Conservation (phyloP, 2,888 invertebrate genomes). For the Archips crataeganus region DNA sequence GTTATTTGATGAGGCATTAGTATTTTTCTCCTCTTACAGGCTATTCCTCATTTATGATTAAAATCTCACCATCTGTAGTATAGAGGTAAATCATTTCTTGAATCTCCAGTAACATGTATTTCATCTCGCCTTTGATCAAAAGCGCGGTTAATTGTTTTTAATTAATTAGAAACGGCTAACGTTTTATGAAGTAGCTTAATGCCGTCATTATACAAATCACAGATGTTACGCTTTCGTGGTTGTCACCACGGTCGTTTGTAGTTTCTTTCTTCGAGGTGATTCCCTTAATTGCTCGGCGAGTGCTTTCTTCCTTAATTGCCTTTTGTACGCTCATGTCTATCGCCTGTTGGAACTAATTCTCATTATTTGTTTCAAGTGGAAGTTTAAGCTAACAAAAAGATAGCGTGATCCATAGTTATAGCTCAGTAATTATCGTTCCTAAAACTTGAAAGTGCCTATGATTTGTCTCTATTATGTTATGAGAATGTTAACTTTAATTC, state of each 20-base stretch:
- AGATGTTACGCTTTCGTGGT: slow-evolving; percentile 51
- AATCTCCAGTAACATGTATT: slow-evolving; percentile 14
- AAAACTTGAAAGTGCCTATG: neutral
- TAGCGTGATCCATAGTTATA: neutral
- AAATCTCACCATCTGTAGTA: neutral
- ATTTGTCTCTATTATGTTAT: neutral
- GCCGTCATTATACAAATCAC: slow-evolving; percentile 40
- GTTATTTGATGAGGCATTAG: neutral
- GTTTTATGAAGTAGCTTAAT: slow-evolving; percentile 23
- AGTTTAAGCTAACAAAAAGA: neutral
- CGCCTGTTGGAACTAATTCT: neutral
- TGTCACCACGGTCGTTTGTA: slow-evolving; percentile 44
- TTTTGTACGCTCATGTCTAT: slow-evolving; percentile 9
- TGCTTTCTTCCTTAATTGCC: slow-evolving; percentile 28
- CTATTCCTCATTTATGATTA: neutral
- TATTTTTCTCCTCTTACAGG: neutral
- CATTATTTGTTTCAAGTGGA: neutral
- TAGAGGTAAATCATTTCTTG: neutral
- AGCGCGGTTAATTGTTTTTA: slow-evolving; percentile 42
- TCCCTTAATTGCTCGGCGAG: slow-evolving; percentile 30
- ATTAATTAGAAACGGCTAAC: slow-evolving; percentile 43
- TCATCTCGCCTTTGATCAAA: slow-evolving; percentile 32
- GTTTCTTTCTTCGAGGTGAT: slow-evolving; percentile 33
- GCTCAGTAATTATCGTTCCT: neutral
- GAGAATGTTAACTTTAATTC: neutral